Percentiles rank a stretch among this genome's conserved stretches.
These are phyloP conservation scores for Trilocha varians DNA, from an alignment of 2,888 invertebrate genomes.

Conservation along the genomic window DNA sequence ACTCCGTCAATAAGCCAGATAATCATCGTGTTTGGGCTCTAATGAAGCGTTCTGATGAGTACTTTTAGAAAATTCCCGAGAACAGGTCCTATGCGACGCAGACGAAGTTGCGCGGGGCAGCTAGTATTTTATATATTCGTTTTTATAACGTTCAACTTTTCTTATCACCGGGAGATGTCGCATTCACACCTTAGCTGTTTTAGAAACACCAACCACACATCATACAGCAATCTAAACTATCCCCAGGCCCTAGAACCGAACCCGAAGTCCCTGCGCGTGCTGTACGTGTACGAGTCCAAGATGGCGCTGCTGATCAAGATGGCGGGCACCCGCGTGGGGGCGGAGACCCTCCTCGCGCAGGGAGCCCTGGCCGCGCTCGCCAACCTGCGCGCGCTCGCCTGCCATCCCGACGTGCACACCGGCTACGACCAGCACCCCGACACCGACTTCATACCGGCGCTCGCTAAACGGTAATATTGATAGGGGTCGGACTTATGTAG, in stretches of 20 bases:
- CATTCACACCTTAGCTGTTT: too few species aligned
- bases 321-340: constrained; percentile 78
- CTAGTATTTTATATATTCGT: too few species aligned
- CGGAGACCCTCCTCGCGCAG: constrained; percentile 81
- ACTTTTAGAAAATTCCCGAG: too few species aligned
- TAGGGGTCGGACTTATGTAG: background rate
- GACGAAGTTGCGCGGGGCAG: too few species aligned
- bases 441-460: constrained; percentile 44
- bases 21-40: too few species aligned
- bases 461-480: constrained; percentile 33
- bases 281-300: constrained; percentile 91
- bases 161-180: too few species aligned
- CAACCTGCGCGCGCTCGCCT: constrained; percentile 78
- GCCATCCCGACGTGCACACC: constrained; percentile 79
- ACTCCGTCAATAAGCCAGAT: too few species aligned
- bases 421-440: constrained; percentile 15
- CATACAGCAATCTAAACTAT: too few species aligned
- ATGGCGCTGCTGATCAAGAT: constrained; percentile 84
- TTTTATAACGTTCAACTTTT: too few species aligned
- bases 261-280: constrained; percentile 79
- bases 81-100: too few species aligned
- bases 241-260: constrained; percentile 75
- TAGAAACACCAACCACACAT: too few species aligned
- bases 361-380: constrained; percentile 79
- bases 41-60: too few species aligned